Conservation (phyloP, 2,113 vertebrate genomes). For the Azemiops feae region DNA sequence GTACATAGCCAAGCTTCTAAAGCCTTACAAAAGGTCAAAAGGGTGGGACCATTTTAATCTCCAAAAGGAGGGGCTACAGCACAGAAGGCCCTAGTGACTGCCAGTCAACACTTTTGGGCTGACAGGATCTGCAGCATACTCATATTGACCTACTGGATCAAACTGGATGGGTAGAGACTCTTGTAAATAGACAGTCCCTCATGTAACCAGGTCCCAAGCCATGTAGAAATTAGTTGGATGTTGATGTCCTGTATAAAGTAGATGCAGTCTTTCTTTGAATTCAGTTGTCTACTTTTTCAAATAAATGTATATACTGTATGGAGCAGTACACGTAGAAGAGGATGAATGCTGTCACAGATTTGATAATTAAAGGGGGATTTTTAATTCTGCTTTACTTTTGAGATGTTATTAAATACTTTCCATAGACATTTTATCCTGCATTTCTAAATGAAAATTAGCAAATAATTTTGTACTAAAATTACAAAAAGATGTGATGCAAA, state of each 20-base stretch:
- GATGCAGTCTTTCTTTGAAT: not conserved
- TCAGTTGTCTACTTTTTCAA: not conserved
- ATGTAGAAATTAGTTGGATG: not conserved
- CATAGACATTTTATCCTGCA: not conserved
- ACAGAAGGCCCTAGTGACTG: not conserved
- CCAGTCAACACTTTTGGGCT: not conserved
- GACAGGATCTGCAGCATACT: not conserved
- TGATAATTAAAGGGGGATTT: not conserved
- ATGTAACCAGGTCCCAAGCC: not conserved
- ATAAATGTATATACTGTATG: not conserved
- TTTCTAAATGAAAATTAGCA: not conserved
- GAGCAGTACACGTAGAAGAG: not conserved
- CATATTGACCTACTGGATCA: not conserved
- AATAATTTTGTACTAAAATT: not conserved
- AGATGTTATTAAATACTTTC: not conserved
- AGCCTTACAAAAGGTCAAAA: not conserved
- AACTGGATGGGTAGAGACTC: not conserved
- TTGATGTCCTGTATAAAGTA: not conserved
- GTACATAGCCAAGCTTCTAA: not conserved
- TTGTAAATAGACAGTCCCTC: not conserved
- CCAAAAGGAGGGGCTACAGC: not conserved
- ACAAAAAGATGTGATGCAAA: not conserved
- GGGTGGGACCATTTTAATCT: not conserved
- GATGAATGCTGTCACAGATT: not conserved
- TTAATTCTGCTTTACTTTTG: not conserved